Base-by-base conservation (phyloP, 2,888 invertebrate genomes). In the Ecdyonurus torrentis region DNA sequence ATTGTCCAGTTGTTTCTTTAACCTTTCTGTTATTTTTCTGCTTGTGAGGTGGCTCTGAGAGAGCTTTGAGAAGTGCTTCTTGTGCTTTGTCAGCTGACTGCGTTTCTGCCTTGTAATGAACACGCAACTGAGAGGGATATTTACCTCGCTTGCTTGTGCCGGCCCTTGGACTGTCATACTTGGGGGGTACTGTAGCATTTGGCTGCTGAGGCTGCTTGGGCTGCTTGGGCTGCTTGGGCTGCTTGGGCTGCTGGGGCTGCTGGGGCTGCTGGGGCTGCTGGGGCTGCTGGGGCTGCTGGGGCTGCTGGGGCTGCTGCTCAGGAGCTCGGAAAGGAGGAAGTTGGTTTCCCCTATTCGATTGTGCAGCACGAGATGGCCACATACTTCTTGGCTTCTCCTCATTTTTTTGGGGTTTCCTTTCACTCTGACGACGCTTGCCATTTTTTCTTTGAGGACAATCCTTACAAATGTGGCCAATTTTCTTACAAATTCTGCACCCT, bases 401-500 rank as follows among this genome's bases (percentile, higher is more conserved):
- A 10, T 37, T 37, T 37, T 37, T 5, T 10, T 37, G 7, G 37
- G 7, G 37, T 5, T 37, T 37, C 37, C 58, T 58, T 58, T 58
- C 58, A 19, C 58, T 18, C 23, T 23, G 10, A 58, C 20, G 22
- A 19, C 23, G 19, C 18, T 20, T 58, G 22, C 58, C 23, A 22
- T 25, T 62, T 25, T 55, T 65, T 61, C 63, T 66, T 58, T 66
- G 64, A 0, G 75, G 74, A 66, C 80, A 81, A 53, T 77, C 76
- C 62, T 74, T 74, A 2, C 74, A 75, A 65, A 76, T 73, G 68
- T 81, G 81, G 2, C 81, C 81, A 64, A 81, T 80, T 67, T 76
- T 77, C 61, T 76, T 76, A 69, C 81, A 81, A 19, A 72, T 69
- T 20, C 76, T 72, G 68, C 81, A 81, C 23, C 78, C 77, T 24